Conservation (phyloP, 2,113 vertebrate species). For the Aix galericulata region DNA sequence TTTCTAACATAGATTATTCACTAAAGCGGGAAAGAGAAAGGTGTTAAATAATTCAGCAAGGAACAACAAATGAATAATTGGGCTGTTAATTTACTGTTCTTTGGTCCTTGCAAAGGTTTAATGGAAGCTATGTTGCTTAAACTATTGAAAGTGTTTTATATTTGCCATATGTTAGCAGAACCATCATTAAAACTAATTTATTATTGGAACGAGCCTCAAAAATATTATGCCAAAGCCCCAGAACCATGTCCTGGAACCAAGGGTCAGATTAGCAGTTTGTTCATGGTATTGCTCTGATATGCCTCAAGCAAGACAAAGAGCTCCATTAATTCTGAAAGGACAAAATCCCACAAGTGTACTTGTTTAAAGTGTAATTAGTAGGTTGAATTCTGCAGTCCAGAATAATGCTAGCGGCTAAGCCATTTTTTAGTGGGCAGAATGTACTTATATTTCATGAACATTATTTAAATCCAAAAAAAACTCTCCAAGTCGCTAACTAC, state of each 20-base stretch:
- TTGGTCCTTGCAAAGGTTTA: constrained; percentile 15
- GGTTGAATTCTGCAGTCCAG: not conserved
- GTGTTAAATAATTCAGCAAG: constrained; percentile 64
- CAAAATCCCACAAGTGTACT: constrained; percentile 5
- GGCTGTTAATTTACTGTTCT: not conserved
- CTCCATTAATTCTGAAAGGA: constrained; percentile 56
- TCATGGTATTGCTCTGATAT: not conserved
- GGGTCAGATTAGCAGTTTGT: constrained; percentile 51
- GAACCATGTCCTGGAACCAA: constrained; percentile 14
- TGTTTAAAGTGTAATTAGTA: constrained; percentile 4
- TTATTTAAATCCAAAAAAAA: constrained; percentile 18
- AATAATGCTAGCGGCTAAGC: not conserved
- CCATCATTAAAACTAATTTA: constrained; percentile 60
- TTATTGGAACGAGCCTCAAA: constrained; percentile 52
- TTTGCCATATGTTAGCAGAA: constrained; percentile 48
- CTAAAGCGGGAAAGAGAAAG: constrained; percentile 28
- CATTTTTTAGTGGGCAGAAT: not conserved
- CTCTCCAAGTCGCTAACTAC: not conserved
- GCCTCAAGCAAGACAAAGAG: constrained; percentile 32
- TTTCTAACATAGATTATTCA: constrained; percentile 41
- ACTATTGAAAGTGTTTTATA: constrained; percentile 51
- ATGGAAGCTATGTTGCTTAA: constrained; percentile 50
- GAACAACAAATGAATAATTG: constrained; percentile 16
- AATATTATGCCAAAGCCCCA: constrained; percentile 12
- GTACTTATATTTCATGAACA: not conserved